Evolutionary conservation across 2,113 vertebrate species (phyloP).

Genomic region (Xenopus tropicalis): UCB_Xtro_10.0 CM004444.2:144863501-144864000

Average conservation of each 20-base stretch:
- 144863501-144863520: too few species aligned
- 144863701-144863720: slow-evolving; percentile 4
- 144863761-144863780: neutral
- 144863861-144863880: too few species aligned
- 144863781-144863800: neutral
- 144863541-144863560: too few species aligned
- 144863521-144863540: too few species aligned
- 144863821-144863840: neutral
- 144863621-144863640: slow-evolving; percentile 16
- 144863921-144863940: too few species aligned
- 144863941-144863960: too few species aligned
- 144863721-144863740: neutral
- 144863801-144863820: neutral
- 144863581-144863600: slow-evolving; percentile 23
- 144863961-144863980: too few species aligned
- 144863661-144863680: slow-evolving; percentile 26
- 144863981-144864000: too few species aligned
- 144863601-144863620: slow-evolving; percentile 12
- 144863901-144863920: too few species aligned
- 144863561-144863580: neutral
- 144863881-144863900: too few species aligned
- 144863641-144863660: slow-evolving; percentile 6
- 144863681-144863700: slow-evolving; percentile 11
- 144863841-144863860: neutral
- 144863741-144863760: neutral